Base-by-base conservation (phyloP, 2,113 vertebrate species). In the Mirza zaza region DNA sequence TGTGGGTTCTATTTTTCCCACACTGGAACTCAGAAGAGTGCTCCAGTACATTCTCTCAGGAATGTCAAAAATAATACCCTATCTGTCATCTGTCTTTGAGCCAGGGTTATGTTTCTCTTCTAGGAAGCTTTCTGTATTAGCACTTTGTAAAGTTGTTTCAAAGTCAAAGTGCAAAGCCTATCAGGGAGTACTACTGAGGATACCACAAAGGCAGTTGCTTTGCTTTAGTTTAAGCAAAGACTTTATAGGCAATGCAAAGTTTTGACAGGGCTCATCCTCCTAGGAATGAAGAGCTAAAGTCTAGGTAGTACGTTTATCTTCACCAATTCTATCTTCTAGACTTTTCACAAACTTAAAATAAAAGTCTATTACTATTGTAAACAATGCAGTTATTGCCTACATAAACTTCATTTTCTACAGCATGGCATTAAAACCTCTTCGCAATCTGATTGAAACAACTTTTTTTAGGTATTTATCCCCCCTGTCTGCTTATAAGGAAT, bases 11-110 rank as follows among this genome's bases (percentile, higher is more conserved):
- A 3, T 87, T 81, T 87, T 75, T 76, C 59, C 50, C 9, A 89
- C 45, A 8, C 34, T 48, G 65, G 48, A 21, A 92, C n/a, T 77
- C 27, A 65, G 29, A 50, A 86, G 75, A 57, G 11, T 77, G 34
- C 8, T 45, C n/a, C 15, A 39, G 45, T 20, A 82, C 12, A 42
- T 82, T 87, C 12, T 96, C 18, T 61, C 1, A 7, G 34, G 12
- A 90, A 94, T 86, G 77, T 59, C 1, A 80, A 76, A 94, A 91
- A 90, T 67, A 45, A 90, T 55, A 42, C 8, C 10, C 29, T 95
- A 42, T 45, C 48, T 73, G 10, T 67, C 18, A 90, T 92, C 48
- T 85, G 0, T 85, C 18, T 79, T 86, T 9, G 88, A 97, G 76
- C 12, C 57, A 70, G 34, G 32, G 6, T 88, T 96, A 52, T n/a